A percentile compares a stretch with the other conserved stretches of the same genome.
Evolutionary conservation across 2,888 invertebrate genomes (phyloP).

Genomic region (Drosophila cognata): DNA sequence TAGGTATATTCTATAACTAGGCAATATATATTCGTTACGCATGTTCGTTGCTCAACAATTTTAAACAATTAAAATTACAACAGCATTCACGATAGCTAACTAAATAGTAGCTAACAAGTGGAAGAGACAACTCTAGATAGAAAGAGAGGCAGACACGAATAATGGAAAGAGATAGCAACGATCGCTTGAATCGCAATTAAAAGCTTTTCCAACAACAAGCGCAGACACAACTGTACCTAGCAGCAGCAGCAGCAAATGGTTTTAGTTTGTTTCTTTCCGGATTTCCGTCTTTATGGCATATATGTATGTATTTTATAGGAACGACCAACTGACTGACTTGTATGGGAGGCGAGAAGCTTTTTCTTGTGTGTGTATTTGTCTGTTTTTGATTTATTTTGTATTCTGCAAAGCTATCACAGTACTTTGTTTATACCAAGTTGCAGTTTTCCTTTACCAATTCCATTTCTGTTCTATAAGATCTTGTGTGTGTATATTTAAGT

Average conservation of each 20-base stretch:
- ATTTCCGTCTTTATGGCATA: slow-evolving; percentile 28
- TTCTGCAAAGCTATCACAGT: slow-evolving; percentile 83
- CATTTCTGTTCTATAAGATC: slow-evolving; percentile 32
- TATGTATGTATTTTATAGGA: slow-evolving; percentile 27
- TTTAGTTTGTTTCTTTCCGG: not conserved
- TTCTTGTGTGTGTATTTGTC: not conserved
- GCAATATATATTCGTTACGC: slow-evolving; percentile 72
- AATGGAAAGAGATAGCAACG: slow-evolving; percentile 24
- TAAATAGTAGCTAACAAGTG: slow-evolving; percentile 53
- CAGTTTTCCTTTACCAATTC: slow-evolving; percentile 40
- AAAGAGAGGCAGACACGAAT: slow-evolving; percentile 27
- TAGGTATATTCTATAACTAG: slow-evolving; percentile 62
- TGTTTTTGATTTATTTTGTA: slow-evolving; percentile 16
- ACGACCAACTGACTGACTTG: slow-evolving; percentile 43
- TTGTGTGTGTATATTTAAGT: slow-evolving; percentile 25
- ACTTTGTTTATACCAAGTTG: slow-evolving; percentile 71
- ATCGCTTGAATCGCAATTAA: slow-evolving; percentile 20
- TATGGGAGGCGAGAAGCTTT: slow-evolving; percentile 21
- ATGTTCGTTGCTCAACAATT: slow-evolving; percentile 72
- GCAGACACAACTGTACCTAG: slow-evolving; percentile 57
- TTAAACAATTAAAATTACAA: slow-evolving; percentile 65
- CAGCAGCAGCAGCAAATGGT: slow-evolving; percentile 32
- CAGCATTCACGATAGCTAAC: slow-evolving; percentile 74
- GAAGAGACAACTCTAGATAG: slow-evolving; percentile 22
- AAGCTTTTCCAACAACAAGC: slow-evolving; percentile 42